Percentiles rank a stretch among this genome's conserved stretches.
These are phyloP conservation scores for Willisornis vidua DNA, from an alignment of 2,113 vertebrate genomes.

Conservation along the genomic window DNA sequence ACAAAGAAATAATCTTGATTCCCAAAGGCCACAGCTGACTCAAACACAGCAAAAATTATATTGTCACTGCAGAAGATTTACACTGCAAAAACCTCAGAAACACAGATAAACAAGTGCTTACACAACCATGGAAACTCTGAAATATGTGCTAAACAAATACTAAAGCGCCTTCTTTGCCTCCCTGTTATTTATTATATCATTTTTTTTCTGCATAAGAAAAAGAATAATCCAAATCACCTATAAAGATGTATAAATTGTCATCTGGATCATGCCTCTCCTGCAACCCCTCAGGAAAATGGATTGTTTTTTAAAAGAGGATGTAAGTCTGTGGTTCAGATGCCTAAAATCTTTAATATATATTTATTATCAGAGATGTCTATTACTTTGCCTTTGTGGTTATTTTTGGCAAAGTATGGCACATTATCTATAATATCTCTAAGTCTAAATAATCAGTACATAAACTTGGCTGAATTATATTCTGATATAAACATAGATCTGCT, in stretches of 20 bases:
- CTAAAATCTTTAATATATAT: neutral
- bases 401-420: neutral
- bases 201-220: neutral
- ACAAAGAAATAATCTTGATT: neutral
- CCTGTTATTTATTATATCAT: neutral
- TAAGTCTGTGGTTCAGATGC: neutral
- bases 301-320: neutral
- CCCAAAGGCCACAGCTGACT: neutral
- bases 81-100: neutral
- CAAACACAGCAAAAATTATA: neutral
- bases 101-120: neutral
- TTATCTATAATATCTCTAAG: neutral
- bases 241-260: neutral
- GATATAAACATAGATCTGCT: neutral
- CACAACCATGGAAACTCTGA: neutral
- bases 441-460: neutral
- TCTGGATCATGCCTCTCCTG: neutral
- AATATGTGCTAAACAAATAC: neutral
- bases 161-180: neutral
- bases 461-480: neutral
- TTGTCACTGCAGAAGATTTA: neutral
- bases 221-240: neutral
- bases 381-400: neutral
- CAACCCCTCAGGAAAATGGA: neutral
- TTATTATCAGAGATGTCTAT: neutral